These are phyloP conservation scores for Numida meleagris DNA, from an alignment of 2,113 vertebrate species.

Conservation along the genomic window DNA sequence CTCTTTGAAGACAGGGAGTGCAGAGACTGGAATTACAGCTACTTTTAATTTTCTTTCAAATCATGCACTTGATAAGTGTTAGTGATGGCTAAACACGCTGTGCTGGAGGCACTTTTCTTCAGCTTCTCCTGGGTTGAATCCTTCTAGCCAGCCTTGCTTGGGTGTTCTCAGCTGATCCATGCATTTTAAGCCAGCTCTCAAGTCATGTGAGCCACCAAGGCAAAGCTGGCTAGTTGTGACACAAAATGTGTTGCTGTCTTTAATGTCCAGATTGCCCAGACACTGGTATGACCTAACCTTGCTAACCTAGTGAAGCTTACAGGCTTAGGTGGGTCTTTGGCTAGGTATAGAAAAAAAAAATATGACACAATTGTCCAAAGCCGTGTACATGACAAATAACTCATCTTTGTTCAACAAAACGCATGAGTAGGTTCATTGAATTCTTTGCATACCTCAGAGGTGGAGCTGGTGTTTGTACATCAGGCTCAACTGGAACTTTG, in stretches of 20 bases:
- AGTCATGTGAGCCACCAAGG: neutral
- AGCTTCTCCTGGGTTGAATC: neutral
- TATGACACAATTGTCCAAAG: neutral
- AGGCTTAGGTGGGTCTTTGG: neutral
- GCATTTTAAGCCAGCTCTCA: neutral
- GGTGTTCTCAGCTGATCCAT: neutral
- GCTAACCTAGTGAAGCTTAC: neutral
- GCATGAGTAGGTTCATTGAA: neutral
- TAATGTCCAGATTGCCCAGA: neutral
- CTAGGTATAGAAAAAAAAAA: neutral
- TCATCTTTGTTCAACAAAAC: neutral
- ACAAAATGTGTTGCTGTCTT: neutral
- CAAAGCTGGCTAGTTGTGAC: neutral
- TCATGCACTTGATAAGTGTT: neutral
- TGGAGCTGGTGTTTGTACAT: neutral
- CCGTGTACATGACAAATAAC: neutral
- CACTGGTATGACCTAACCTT: neutral
- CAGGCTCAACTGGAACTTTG: conserved; percentile 9
- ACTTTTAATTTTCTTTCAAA: neutral
- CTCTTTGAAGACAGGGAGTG: conserved; percentile 7
- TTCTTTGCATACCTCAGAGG: neutral
- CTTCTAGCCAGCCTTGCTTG: neutral
- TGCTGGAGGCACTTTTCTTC: neutral
- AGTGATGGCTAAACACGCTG: neutral
- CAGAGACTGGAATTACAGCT: neutral